Conservation (phyloP, 2,797 vertebrate species). For the Pogoniulus pusillus region DNA sequence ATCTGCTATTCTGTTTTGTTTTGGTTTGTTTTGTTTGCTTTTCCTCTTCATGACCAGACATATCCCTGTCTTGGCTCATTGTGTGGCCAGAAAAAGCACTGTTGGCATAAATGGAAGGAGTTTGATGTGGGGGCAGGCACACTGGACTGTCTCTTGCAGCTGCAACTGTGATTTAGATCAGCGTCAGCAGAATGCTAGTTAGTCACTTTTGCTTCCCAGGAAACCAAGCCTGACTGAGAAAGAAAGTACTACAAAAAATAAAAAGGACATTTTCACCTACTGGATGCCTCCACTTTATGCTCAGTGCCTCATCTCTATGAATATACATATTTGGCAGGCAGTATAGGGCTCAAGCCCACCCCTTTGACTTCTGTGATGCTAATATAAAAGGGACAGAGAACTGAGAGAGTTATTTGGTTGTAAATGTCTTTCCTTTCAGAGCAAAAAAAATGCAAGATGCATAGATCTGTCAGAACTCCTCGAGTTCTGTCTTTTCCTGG, state of each 20-base stretch:
- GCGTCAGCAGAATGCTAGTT: not conserved
- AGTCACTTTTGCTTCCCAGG: not conserved
- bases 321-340: not conserved
- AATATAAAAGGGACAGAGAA: not conserved
- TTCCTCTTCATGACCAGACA: not conserved
- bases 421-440: not conserved
- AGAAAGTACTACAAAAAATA: not conserved
- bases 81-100: rapidly evolving
- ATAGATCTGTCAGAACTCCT: not conserved
- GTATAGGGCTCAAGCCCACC: rapidly evolving
- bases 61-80: not conserved
- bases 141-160: not conserved
- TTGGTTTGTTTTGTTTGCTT: not conserved
- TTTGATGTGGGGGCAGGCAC: rapidly evolving
- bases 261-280: not conserved
- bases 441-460: not conserved
- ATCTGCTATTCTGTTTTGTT: not conserved
- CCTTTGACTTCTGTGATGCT: not conserved
- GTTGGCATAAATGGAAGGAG: not conserved
- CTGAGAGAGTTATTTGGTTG: not conserved
- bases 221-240: not conserved
- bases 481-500: not conserved
- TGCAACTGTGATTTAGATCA: not conserved
- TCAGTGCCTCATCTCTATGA: not conserved
- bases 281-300: rapidly evolving